A percentile compares a stretch with the other conserved stretches of the same genome.
phyloP scores from a whole-genome alignment of 2,888 invertebrate species.

The Mesorhabditis spiculigera region DNA sequence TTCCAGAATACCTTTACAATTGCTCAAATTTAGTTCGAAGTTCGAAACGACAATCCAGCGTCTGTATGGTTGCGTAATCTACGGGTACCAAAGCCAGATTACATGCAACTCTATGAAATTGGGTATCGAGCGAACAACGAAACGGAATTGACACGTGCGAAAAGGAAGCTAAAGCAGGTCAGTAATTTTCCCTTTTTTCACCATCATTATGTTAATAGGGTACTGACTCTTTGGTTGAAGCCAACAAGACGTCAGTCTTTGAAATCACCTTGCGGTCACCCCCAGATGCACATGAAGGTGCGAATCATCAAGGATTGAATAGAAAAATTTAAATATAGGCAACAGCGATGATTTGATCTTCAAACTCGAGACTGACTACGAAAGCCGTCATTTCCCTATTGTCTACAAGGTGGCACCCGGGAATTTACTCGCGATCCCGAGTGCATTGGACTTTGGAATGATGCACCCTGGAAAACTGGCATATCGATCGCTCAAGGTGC shows the following conservation, averaged over 20 bases:
- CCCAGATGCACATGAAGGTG: conserved; percentile 2
- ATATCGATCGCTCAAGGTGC: conserved; percentile 35
- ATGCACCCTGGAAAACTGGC: conserved; percentile 37
- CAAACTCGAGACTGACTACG: conserved; percentile 28
- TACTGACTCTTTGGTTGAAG: not conserved
- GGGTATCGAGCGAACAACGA: conserved; percentile 16
- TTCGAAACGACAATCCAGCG: conserved; percentile 76
- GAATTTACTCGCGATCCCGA: conserved; percentile 75
- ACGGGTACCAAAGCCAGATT: conserved; percentile 26
- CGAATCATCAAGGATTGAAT: not conserved
- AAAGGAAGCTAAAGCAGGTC: too few relatives aligned
- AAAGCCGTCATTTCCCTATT: conserved; percentile 26
- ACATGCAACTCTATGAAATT: conserved; percentile 51
- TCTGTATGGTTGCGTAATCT: conserved; percentile 66
- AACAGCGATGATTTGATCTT: not conserved
- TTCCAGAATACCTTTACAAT: not conserved
- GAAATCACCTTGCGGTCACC: not conserved
- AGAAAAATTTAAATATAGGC: not conserved
- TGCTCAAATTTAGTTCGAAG: conserved; percentile 64
- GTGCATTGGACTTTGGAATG: conserved; percentile 46
- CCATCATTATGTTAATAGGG: not conserved
- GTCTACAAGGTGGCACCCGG: conserved; percentile 27
- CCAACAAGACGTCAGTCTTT: not conserved
- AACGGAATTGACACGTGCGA: not conserved
- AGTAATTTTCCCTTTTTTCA: too few relatives aligned